Evolutionary conservation across 2,113 vertebrate genomes (phyloP).

Genomic region (Equus quagga): DNA sequence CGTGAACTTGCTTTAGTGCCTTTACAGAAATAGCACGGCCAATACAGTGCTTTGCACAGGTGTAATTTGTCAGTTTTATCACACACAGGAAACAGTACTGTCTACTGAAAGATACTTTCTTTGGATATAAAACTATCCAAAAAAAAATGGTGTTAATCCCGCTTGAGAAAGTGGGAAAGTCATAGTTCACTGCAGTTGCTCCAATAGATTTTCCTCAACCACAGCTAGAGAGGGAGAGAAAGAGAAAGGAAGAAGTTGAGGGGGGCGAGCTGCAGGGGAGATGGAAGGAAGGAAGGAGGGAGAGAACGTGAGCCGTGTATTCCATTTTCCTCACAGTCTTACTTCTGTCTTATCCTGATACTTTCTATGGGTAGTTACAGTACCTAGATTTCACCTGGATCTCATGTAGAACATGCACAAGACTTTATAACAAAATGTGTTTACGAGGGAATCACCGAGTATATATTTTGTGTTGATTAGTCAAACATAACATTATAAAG

Average conservation of each 20-base stretch:
- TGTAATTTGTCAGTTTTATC: slow-evolving; percentile 54
- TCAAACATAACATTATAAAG: not conserved
- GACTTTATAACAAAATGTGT: not conserved
- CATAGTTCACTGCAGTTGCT: not conserved
- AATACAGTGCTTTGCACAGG: not conserved
- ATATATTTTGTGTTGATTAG: not conserved
- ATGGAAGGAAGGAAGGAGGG: not conserved
- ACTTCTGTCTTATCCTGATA: slow-evolving; percentile 4
- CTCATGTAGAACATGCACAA: slow-evolving; percentile 35
- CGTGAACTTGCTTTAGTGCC: not conserved
- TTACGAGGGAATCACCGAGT: not conserved
- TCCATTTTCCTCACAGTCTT: not conserved
- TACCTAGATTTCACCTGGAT: not conserved
- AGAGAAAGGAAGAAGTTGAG: not conserved
- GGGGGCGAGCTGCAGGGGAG: not conserved
- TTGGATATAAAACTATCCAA: slow-evolving; percentile 1
- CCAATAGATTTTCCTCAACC: not conserved
- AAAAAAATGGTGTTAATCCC: not conserved
- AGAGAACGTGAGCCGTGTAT: not conserved
- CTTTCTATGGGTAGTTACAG: not conserved
- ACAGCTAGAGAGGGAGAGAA: not conserved
- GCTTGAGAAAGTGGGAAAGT: slow-evolving; percentile 8
- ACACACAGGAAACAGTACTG: not conserved
- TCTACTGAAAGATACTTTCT: slow-evolving; percentile 21
- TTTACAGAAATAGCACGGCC: not conserved